A percentile compares a stretch with the other conserved stretches of the same genome.
These are phyloP conservation scores for Alectoris magna DNA, from an alignment of 2,797 vertebrate genomes.

Conservation along the genomic window DNA sequence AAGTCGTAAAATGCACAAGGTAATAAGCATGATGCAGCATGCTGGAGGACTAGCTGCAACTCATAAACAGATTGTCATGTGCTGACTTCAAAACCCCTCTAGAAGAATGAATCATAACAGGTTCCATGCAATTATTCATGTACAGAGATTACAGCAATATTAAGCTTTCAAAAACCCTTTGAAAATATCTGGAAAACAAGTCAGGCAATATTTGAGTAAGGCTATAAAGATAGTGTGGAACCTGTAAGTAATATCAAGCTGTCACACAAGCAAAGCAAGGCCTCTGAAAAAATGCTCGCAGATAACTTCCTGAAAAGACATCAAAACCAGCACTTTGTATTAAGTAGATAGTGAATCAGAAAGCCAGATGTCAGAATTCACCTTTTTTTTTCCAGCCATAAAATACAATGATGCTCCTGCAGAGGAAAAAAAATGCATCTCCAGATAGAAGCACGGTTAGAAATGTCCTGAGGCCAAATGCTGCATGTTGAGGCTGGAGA, in stretches of 20 bases:
- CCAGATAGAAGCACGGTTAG: background rate
- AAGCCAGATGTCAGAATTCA: background rate
- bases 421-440: background rate
- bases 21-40: background rate
- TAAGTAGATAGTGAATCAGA: background rate
- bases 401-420: background rate
- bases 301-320: background rate
- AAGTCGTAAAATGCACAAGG: background rate
- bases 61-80: background rate
- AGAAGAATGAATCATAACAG: background rate
- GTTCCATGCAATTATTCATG: background rate
- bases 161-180: background rate
- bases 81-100: background rate
- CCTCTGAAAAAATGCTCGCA: background rate
- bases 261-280: background rate
- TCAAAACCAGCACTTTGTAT: background rate
- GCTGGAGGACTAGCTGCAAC: background rate
- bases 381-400: background rate
- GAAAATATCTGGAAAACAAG: background rate
- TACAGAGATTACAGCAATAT: background rate
- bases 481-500: background rate
- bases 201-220: background rate
- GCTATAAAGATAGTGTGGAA: background rate
- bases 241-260: background rate
- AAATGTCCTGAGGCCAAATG: accelerated